Evolutionary conservation across 2,797 vertebrate species (phyloP), one percentile per base, ranked within the genome.

Genomic region (Helostoma temminkii): DNA sequence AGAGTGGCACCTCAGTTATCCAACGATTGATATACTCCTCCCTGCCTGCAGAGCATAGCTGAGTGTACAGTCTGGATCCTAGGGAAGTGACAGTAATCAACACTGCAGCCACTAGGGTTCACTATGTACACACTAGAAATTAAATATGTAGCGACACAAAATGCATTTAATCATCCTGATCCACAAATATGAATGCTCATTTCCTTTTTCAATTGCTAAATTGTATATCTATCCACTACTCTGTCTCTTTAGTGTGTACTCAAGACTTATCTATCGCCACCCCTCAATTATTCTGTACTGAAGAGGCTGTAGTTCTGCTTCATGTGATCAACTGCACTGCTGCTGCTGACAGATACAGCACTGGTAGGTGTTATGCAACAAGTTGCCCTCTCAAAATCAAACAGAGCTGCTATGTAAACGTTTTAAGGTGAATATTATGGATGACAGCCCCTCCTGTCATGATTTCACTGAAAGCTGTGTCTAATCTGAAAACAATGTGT

Each of bases 41-140:
- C 71, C 69, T 65, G 28, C 48, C 45, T 57, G 65, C 53, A 36
- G 19, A 52, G 56, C 3, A 12, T 11, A 15, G 69, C 42, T 19
- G 16, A 72, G 22, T 2, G 6, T 1, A 18, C 49, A 22, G 12
- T n/a, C 4, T 2, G 1, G 39, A 45, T 56, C 48, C 41, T 6
- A 50, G 58, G 2, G 16, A 1, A 10, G n/a, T 2, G 12, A 37
- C 14, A 6, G 47, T 18, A 59, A 19, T 18, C 1, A 22, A 26
- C 42, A 19, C 6, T 25, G 9, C 21, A 36, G 24, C 92, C 93
- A 93, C 91, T 59, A 93, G 93, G 63, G 82, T 28, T 84, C 91
- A 74, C 87, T 88, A 74, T 88, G 81, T 73, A 41, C 72, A 36
- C 72, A 80, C 41, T 41, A 30, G 45, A 28, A 42, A 37, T 6